Base-by-base conservation (phyloP, 2,888 invertebrate genomes). In the Drosophila yooni region DNA sequence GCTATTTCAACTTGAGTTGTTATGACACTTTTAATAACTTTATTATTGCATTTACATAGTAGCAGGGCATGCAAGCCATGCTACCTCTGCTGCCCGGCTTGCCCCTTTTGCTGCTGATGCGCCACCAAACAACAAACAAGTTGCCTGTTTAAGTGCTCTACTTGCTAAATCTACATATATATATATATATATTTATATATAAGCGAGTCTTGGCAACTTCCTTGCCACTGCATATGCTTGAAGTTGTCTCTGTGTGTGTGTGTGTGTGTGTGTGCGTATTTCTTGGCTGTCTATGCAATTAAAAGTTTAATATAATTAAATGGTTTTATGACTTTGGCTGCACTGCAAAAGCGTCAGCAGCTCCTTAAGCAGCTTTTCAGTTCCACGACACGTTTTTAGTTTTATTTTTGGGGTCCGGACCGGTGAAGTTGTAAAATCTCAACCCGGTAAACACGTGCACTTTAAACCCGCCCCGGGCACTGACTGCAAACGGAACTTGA, bases 11-110 rank as follows among this genome's bases (percentile, higher is more conserved):
- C 83, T 86, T 86, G 86, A 91, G 92, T 91, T 92, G 91, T 91
- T 92, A 91, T 92, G 91, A 92, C 92, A 92, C 91, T 92, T 92
- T 92, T 91, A 92, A 92, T 92, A 92, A 92, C 91, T 92, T 92
- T 92, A 91, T 92, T 92, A 92, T 92, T 92, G 84, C 91, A 91
- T 91, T 91, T 88, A 88, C 82, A 89, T 81, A 84, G 89, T 76
- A 79, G 84, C 78, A 71, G 74, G 82, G 73, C 76, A 80, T 59
- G 77, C 77, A 70, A 61, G 74, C 57, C 51, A 64, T 59, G 65
- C 68, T 63, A 29, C 40, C 38, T 40, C 29, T 29, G 8, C 40
- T 25, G 31, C 11, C 50, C 11, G 13, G 5, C 25, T 5, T 11
- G 7, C 36, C 43, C 21, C 15, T 52, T 43, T 36, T 46, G 21